Percentiles rank a stretch among this genome's conserved stretches.
Evolutionary conservation across 1,140 invertebrate species (phyloP).

Genomic region (Plectus sambesii): DNA sequence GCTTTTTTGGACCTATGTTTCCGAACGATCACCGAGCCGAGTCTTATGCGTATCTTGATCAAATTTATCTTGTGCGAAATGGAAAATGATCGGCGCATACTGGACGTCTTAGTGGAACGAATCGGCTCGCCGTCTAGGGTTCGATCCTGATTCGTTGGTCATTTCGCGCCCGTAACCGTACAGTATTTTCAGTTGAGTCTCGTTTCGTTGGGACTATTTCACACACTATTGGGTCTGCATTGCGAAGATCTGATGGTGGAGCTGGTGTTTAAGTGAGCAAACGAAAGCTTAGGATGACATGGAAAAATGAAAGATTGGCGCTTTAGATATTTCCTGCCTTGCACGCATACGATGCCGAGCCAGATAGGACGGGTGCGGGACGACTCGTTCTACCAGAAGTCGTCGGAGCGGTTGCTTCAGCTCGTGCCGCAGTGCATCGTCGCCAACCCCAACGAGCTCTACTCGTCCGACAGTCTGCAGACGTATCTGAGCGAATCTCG

Average conservation of each 20-base stretch:
- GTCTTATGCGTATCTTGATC: conserved; percentile 66
- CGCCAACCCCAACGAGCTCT: conserved; percentile 6
- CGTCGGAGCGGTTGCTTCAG: conserved; percentile 67
- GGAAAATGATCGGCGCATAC: conserved; percentile 53
- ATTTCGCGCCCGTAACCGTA: not conserved
- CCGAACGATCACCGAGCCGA: conserved; percentile 69
- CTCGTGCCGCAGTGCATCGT: conserved; percentile 58
- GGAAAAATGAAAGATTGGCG: not conserved
- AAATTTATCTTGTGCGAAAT: conserved; percentile 66
- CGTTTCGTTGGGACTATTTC: conserved; percentile 75
- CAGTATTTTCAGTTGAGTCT: conserved; percentile 61
- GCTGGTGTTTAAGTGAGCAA: conserved; percentile 62
- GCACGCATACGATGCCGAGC: conserved; percentile 77
- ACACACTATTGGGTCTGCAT: conserved; percentile 76
- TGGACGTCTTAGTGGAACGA: conserved; percentile 45
- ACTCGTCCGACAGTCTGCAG: conserved; percentile 12
- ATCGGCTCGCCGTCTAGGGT: conserved; percentile 32
- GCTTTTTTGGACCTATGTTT: conserved; percentile 37
- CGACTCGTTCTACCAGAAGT: conserved; percentile 60
- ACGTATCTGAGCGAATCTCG: conserved; percentile 62
- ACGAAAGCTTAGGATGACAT: not conserved
- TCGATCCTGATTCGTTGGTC: conserved; percentile 17
- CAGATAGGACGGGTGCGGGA: conserved; percentile 66
- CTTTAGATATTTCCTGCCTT: conserved; percentile 61
- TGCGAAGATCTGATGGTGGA: conserved; percentile 95